A percentile compares a stretch with the other conserved stretches of the same genome.
phyloP scores from a whole-genome alignment of 2,888 invertebrate genomes.

The Lucinisca nassula region DNA sequence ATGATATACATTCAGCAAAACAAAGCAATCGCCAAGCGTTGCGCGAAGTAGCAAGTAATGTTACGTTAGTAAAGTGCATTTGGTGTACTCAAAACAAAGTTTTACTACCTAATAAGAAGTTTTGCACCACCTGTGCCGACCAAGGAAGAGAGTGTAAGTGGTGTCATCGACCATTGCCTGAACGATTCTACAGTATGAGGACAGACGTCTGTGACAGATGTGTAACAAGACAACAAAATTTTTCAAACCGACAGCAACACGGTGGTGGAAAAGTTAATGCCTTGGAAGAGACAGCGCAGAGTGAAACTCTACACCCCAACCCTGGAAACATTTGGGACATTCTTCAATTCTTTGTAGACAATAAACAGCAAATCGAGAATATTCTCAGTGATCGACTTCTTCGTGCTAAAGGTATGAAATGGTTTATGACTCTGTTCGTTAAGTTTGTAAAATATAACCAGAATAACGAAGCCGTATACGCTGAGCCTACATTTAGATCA shows the following conservation, averaged over 20 bases:
- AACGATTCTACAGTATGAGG: constrained; percentile 40
- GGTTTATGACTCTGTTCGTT: not conserved
- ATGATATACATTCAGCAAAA: no score
- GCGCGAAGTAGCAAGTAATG: no score
- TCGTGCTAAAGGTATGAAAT: not conserved
- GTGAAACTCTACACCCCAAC: not conserved
- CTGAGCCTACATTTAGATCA: not conserved
- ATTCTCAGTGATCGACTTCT: not conserved
- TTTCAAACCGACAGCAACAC: not conserved
- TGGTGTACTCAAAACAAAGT: constrained; percentile 40
- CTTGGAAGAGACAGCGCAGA: constrained; percentile 8
- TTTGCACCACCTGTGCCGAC: constrained; percentile 35
- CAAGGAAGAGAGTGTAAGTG: constrained; percentile 46
- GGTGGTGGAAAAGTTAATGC: not conserved
- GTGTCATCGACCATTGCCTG: constrained; percentile 58
- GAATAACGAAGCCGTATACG: not conserved
- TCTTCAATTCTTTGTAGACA: not conserved
- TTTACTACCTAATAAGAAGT: constrained; percentile 38
- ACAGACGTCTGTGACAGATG: constrained; percentile 50
- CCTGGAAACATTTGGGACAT: not conserved
- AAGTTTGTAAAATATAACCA: not conserved
- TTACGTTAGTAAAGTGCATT: no score
- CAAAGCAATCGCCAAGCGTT: no score
- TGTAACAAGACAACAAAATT: constrained; percentile 26
- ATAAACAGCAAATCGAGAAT: not conserved